Evolutionary conservation across 2,113 vertebrate species (phyloP), one percentile per base, ranked within the genome.

Genomic region (Gymnorhina tibicen): DNA sequence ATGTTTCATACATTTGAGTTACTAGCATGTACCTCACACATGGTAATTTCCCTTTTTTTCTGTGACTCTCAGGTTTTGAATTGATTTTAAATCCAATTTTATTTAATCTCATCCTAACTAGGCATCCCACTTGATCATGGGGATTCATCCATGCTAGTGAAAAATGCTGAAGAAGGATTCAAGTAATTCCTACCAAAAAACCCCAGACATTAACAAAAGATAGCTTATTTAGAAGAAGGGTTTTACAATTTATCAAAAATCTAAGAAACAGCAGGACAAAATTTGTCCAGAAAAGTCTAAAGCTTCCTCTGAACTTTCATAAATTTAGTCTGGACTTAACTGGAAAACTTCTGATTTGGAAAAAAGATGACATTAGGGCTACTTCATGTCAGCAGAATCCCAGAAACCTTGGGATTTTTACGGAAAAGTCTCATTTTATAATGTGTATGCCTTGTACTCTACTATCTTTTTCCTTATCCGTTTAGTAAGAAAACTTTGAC

Each of bases 11-110:
- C 44, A 8, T 69, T 78, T 26, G 5, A 64, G 23, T 63, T 44
- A 63, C 5, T 15, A 63, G 28, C 4, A 53, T 35, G 14, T 10
- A 46, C 13, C 3, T 82, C 37, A 55, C 5, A 46, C 9, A 37
- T 0, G 0, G 6, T 55, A 52, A 24, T 52, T 85, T 66, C 2
- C 1, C 26, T 64, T 64, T 53, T 66, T 42, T 35, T 2, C 11
- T 41, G 4, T 39, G 41, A 62, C 18, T 77, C 9, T 21, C 8
- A 47, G 9, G 5, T 69, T 90, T 13, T 16, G 21, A 32, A 26
- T 44, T 64, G 4, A 52, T 32, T 2, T 47, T 24, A 50, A 47
- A 7, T 50, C 7, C 0, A 30, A 14, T 74, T 77, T 90, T 42
- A 47, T 55, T 67, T 76, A 62, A 28, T 26, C 27, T 62, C 13